Percentiles rank a stretch among this genome's conserved stretches.
phyloP scores from a whole-genome alignment of 2,797 vertebrate genomes.

The Urocyon cinereoargenteus region DNA sequence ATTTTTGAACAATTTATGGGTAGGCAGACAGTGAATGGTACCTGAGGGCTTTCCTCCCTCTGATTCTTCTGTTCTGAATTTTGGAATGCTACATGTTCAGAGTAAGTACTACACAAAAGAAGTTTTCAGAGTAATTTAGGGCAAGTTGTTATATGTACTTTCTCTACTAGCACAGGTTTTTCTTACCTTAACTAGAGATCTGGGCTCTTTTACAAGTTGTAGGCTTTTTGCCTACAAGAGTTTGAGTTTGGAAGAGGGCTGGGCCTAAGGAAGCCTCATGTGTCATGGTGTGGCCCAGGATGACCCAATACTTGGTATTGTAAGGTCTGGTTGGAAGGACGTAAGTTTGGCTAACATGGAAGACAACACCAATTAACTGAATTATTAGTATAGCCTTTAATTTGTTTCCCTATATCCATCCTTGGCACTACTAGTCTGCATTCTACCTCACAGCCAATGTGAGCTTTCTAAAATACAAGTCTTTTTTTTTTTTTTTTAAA shows the following conservation, averaged over 20 bases:
- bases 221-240: not conserved
- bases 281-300: not conserved
- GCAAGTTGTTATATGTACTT: not conserved
- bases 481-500: not conserved
- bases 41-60: not conserved
- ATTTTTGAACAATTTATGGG: not conserved
- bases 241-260: not conserved
- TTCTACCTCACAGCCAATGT: not conserved
- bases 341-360: not conserved
- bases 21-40: not conserved
- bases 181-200: not conserved
- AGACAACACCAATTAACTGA: not conserved
- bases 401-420: not conserved
- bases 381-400: not conserved
- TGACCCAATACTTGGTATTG: not conserved
- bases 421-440: not conserved
- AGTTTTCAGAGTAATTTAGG: constrained; percentile 44
- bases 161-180: not conserved
- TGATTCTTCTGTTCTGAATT: constrained; percentile 58
- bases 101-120: not conserved
- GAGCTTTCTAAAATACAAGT: constrained; percentile 9
- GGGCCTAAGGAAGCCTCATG: not conserved
- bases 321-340: not conserved
- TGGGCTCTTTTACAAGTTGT: not conserved
- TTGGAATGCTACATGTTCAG: constrained; percentile 24